Evolutionary conservation across 2,888 invertebrate genomes (phyloP).

Genomic region (Melinaea marsaeus): DNA sequence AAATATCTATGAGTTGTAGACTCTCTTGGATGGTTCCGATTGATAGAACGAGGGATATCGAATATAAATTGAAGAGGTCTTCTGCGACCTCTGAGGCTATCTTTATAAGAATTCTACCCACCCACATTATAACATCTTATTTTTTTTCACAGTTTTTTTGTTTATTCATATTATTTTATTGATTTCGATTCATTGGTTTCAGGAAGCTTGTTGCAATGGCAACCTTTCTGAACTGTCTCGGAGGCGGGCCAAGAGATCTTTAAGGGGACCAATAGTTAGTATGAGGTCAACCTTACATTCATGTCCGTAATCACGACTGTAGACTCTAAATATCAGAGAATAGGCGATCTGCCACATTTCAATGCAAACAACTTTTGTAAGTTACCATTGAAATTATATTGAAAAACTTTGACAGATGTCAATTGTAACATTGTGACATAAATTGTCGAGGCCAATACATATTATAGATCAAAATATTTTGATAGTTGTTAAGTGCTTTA

Average conservation of each 20-base stretch:
- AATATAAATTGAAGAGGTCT: slow-evolving; percentile 59
- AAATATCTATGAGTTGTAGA: slow-evolving; percentile 56
- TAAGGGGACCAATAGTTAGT: slow-evolving; percentile 57
- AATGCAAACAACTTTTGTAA: slow-evolving; percentile 26
- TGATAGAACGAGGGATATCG: slow-evolving; percentile 59
- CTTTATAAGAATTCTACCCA: slow-evolving; percentile 60
- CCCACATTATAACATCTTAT: slow-evolving; percentile 53
- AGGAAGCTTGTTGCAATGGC: slow-evolving; percentile 4
- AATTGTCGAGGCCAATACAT: slow-evolving; percentile 14
- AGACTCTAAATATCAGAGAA: slow-evolving; percentile 62
- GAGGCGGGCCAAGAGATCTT: slow-evolving; percentile 51
- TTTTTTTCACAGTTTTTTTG: slow-evolving; percentile 1
- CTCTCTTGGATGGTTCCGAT: slow-evolving; percentile 59
- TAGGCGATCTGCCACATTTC: slow-evolving; percentile 75
- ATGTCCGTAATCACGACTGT: slow-evolving; percentile 56
- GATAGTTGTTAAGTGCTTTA: slow-evolving; percentile 10
- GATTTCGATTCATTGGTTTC: neutral
- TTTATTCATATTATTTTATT: slow-evolving; percentile 4
- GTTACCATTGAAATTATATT: slow-evolving; percentile 8
- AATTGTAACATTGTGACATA: slow-evolving; percentile 19
- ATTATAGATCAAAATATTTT: slow-evolving; percentile 23
- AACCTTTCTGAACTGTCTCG: slow-evolving; percentile 36
- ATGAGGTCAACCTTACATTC: slow-evolving; percentile 69
- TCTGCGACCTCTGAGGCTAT: slow-evolving; percentile 55
- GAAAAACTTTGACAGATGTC: slow-evolving; percentile 31